Percentiles rank a stretch among this genome's conserved stretches.
Evolutionary conservation across 2,888 invertebrate species (phyloP).

Genomic region (Thymelicus lineola): DNA sequence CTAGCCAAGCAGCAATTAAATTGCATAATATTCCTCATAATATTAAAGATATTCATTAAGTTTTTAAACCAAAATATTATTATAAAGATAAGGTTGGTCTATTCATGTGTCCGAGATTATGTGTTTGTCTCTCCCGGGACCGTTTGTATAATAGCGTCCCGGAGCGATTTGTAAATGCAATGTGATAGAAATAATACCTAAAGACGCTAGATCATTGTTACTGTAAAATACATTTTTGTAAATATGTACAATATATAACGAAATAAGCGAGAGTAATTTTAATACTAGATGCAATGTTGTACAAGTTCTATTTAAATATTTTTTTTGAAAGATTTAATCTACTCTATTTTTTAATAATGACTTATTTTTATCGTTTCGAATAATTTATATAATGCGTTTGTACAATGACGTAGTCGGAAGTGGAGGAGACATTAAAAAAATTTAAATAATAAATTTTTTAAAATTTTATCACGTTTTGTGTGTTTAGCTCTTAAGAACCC

Average conservation of each 20-base stretch:
- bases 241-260: constrained; percentile 83
- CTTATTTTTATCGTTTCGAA: constrained; percentile 83
- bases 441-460: constrained; percentile 82
- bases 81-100: neutral
- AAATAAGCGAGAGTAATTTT: constrained; percentile 76
- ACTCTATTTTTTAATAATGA: constrained; percentile 81
- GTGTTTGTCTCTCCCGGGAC: neutral
- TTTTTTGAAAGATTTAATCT: constrained; percentile 83
- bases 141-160: constrained; percentile 47
- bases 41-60: too few relatives aligned
- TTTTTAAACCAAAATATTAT: neutral
- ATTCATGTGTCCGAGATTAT: constrained; percentile 1
- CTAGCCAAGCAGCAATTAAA: too few relatives aligned
- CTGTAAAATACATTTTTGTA: constrained; percentile 82
- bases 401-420: constrained; percentile 80
- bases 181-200: constrained; percentile 84
- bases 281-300: constrained; percentile 84
- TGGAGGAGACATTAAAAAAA: constrained; percentile 81
- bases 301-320: constrained; percentile 83
- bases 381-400: constrained; percentile 84
- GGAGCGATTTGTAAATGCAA: constrained; percentile 61
- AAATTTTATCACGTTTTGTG: constrained; percentile 75
- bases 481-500: constrained; percentile 58
- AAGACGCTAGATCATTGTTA: constrained; percentile 84
- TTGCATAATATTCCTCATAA: too few relatives aligned